phyloP scores from a whole-genome alignment of 1,140 invertebrate species.

The Musca domestica region DNA sequence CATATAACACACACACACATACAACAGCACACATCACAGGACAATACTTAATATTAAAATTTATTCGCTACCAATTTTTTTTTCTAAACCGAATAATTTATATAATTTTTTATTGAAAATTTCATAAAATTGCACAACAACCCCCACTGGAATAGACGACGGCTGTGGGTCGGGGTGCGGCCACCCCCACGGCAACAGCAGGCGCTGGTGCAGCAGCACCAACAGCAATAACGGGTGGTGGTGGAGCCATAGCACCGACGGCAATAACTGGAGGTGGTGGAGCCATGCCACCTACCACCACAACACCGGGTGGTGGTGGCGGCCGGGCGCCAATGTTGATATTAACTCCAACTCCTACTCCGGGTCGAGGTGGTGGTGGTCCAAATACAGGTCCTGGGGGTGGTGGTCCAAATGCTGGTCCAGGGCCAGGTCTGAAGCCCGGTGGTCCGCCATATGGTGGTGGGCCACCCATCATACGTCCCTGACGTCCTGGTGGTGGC shows the following conservation, averaged over 20 bases:
- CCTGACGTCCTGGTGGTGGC: slow-evolving; percentile 31
- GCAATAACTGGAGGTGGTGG: slow-evolving; percentile 27
- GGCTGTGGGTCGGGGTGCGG: neutral
- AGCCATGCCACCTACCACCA: slow-evolving; percentile 20
- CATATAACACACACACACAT: too few species aligned
- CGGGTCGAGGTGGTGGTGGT: slow-evolving; percentile 30
- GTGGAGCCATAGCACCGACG: slow-evolving; percentile 22
- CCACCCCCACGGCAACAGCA: too few species aligned
- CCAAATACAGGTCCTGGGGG: slow-evolving; percentile 12
- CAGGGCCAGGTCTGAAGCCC: too few species aligned
- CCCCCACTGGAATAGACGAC: slow-evolving; percentile 6
- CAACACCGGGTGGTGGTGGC: slow-evolving; percentile 25
- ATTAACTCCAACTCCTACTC: slow-evolving; percentile 32
- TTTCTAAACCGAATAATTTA: too few species aligned
- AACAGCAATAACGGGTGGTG: too few species aligned
- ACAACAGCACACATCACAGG: neutral
- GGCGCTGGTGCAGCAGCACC: too few species aligned
- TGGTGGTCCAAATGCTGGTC: too few species aligned
- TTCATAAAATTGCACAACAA: slow-evolving; percentile 11
- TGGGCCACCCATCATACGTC: slow-evolving; percentile 28
- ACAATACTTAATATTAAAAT: neutral
- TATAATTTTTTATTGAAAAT: neutral
- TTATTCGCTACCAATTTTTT: neutral
- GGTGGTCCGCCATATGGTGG: too few species aligned
- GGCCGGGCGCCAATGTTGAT: slow-evolving; percentile 37